Evolutionary conservation across 37 sponge, comb jelly and placozoan genomes (phyloP), one percentile per base, ranked within the genome.

Genomic region (Geodia barretti): DNA sequence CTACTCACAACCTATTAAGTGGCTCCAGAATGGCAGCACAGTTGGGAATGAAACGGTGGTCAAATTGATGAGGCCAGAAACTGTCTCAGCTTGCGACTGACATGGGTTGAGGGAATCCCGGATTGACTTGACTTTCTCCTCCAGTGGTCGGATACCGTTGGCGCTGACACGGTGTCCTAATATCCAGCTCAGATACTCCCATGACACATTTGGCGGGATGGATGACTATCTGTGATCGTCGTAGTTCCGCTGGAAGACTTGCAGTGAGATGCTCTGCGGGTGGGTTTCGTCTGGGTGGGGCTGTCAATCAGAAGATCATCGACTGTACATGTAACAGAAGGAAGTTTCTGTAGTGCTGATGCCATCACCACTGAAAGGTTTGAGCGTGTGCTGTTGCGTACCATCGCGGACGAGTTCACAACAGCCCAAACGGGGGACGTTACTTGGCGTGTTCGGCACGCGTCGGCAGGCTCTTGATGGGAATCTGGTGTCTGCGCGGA

Each of bases 301-400:
- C 73, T 72, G 64, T 73, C 74, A 4, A 72, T 82, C 26, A 71
- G 65, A 24, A 72, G 21, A 59, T 72, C 37, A 61, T 71, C 74
- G 35, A 68, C n/a, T n/a, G n/a, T 61, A 59, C 14, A 47, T 47
- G 54, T 14, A 47, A 14, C 54, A 47, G 14, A 47, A 47, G 54
- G 54, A 30, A 76, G 71, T 4, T 76, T 67, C 17, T 25, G 75
- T 1, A 83, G 68, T 5, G 74, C 76, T 24, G 73, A 68, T 25
- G 41, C 82, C 39, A 81, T 71, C n/a, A n/a, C n/a, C n/a, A n/a
- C n/a, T n/a, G 36, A 70, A 81, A 8, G 63, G 63, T 32, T 81
- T 72, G 37, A 81, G 71, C 2, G 82, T 58, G 35, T 81, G 82
- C n/a, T 17, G 82, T 64, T n/a, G 83, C 82, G 31, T 81, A 71